Evolutionary conservation across 1,140 invertebrate genomes (phyloP), one percentile per base, ranked within the genome.

Genomic region (Ericerus pela): DNA sequence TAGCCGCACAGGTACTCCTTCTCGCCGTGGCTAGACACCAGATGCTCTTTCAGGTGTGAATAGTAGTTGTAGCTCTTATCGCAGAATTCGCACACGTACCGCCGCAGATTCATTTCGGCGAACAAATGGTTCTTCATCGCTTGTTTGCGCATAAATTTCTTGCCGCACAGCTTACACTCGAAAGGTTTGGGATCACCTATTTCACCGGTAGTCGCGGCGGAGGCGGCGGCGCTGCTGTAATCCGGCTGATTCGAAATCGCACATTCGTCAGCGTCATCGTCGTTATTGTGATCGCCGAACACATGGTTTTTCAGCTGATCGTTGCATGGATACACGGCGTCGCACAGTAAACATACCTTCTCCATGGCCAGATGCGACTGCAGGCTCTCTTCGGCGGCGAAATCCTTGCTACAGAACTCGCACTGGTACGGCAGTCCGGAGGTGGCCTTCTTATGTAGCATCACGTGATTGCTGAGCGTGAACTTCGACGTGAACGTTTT

Each of bases 101-200:
- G 18, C 14, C 53, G 53, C 6, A 41, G n/a, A 1, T 38, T 53
- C 12, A 58, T 41, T 18, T 58, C 51, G 5, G 53, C 53, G 16
- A 43, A 54, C 22, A 54, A 29, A 36, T 96, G 92, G 65, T 96
- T 95, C 70, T 90, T 94, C 0, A 96, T 75, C 67, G 96, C 96
- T 0, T 86, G 90, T 68, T 95, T 95, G 18, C 96, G 73, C 0
- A 90, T 89, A 65, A 96, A 96, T 0, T 85, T 81, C 70, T 95
- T 94, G 33, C 86, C 84, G 67, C 93, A 96, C 29, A 85, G 74
- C 26, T 76, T 70, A 66, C 93, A 96, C 5, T 82, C 75, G 69
- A 85, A 88, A 1, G 90, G 88, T 66, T 93, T 92, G 20, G n/a
- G 8, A 33, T 33, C 30, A n/a, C 8, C 30, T n/a, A 33, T 33